phyloP scores from a whole-genome alignment of 2,888 invertebrate genomes.

The Cynaeus angustus region DNA sequence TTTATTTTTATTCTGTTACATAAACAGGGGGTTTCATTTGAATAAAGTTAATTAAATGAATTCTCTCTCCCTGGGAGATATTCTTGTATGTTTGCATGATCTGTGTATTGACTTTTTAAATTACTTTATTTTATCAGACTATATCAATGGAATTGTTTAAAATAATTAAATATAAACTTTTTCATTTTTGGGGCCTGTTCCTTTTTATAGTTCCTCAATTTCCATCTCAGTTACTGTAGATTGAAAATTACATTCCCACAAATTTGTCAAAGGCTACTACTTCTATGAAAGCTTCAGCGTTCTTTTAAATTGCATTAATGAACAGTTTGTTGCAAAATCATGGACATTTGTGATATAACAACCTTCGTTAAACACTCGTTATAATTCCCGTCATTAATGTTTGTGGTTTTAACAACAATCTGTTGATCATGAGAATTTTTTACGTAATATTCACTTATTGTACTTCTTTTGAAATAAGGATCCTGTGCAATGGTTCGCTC shows the following conservation, averaged over 20 bases:
- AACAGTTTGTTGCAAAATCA: constrained; percentile 12
- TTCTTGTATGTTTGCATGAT: constrained; percentile 39
- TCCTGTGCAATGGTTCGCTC: constrained; percentile 26
- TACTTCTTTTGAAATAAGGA: constrained; percentile 29
- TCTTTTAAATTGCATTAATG: neutral
- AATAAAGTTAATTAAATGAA: constrained; percentile 2
- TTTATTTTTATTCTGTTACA: neutral
- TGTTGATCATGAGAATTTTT: constrained; percentile 15
- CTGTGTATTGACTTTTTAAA: constrained; percentile 36
- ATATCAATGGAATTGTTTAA: constrained; percentile 40
- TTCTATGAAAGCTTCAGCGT: constrained; percentile 56
- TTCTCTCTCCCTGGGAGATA: constrained; percentile 19
- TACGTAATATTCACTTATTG: constrained; percentile 37
- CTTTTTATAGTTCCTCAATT: constrained; percentile 38
- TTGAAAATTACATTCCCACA: constrained; percentile 42
- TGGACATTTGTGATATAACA: constrained; percentile 5
- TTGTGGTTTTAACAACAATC: constrained; percentile 14
- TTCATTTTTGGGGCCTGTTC: constrained; percentile 39
- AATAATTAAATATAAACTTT: constrained; percentile 32
- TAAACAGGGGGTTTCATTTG: neutral
- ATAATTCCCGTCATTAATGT: neutral
- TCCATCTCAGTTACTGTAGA: constrained; percentile 12
- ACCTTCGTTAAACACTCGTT: constrained; percentile 8
- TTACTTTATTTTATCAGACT: constrained; percentile 35
- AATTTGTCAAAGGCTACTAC: constrained; percentile 53